Evolutionary conservation across 2,797 vertebrate species (phyloP).

Genomic region (Gymnocypris eckloni): DNA sequence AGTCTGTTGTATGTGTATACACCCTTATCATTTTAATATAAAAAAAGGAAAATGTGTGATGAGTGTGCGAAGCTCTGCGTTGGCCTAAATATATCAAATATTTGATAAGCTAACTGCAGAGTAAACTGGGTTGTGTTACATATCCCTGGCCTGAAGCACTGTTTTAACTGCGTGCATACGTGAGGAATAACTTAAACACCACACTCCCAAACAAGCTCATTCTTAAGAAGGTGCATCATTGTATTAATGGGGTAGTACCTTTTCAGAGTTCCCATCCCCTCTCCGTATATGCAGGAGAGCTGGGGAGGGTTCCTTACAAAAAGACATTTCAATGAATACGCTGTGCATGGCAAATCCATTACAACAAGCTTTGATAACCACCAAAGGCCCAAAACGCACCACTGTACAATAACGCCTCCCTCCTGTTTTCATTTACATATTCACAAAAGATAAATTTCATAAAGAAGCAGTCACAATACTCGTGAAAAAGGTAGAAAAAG

Average conservation of each 20-base stretch:
- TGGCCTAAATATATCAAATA: slow-evolving; percentile 63
- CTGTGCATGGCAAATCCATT: slow-evolving; percentile 64
- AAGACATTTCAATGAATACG: slow-evolving; percentile 54
- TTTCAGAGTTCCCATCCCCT: slow-evolving; percentile 55
- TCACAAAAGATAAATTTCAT: slow-evolving; percentile 79
- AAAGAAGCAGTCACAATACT: slow-evolving; percentile 83
- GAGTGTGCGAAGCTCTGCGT: slow-evolving; percentile 38
- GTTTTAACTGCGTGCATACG: slow-evolving; percentile 28
- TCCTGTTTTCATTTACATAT: slow-evolving; percentile 68
- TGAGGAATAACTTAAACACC: slow-evolving; percentile 45
- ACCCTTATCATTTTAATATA: background rate
- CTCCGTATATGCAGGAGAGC: slow-evolving; percentile 45
- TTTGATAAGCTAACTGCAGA: slow-evolving; percentile 65
- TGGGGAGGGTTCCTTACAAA: slow-evolving; percentile 58
- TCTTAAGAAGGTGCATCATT: slow-evolving; percentile 57
- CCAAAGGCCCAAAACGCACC: slow-evolving; percentile 60
- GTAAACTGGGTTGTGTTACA: slow-evolving; percentile 60
- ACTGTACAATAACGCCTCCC: slow-evolving; percentile 61
- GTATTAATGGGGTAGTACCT: slow-evolving; percentile 56
- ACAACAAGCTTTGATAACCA: slow-evolving; percentile 58
- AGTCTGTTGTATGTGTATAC: background rate
- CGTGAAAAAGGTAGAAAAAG: slow-evolving; percentile 89
- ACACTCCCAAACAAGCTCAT: slow-evolving; percentile 48
- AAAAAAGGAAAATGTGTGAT: background rate
- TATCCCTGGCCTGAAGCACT: slow-evolving; percentile 52